These are phyloP conservation scores for Chrysotoxum bicinctum DNA, from an alignment of 2,888 invertebrate genomes.

Conservation along the genomic window DNA sequence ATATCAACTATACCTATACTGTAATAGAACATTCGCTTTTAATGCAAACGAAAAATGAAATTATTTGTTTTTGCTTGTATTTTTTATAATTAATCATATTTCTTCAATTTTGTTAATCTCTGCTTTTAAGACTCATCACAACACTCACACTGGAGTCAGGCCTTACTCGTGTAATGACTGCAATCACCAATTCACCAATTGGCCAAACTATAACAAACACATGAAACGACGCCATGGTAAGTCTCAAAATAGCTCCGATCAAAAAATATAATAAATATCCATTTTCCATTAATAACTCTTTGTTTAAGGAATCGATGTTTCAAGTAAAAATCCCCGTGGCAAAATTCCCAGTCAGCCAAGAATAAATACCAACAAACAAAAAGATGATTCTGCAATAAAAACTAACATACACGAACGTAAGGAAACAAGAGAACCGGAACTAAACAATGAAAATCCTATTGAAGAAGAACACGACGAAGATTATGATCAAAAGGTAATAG, in stretches of 20 bases:
- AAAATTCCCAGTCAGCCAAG: constrained; percentile 36
- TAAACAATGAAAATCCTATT: background rate
- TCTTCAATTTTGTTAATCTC: background rate
- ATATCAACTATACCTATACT: no score
- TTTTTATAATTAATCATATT: background rate
- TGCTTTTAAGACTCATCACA: constrained; percentile 84
- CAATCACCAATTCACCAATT: constrained; percentile 89
- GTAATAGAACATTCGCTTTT: no score
- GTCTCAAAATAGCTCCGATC: constrained; percentile 8
- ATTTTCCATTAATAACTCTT: background rate
- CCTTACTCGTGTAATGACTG: constrained; percentile 89
- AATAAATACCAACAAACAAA: background rate
- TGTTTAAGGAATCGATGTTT: constrained; percentile 43
- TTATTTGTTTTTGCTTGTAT: no score
- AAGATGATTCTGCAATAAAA: background rate
- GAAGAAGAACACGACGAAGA: background rate
- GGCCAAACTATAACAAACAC: constrained; percentile 92
- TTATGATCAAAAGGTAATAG: no score
- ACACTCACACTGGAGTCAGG: constrained; percentile 87
- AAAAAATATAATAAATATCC: background rate
- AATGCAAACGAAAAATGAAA: no score
- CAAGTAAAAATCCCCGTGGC: constrained; percentile 63
- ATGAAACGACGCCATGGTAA: constrained; percentile 88
- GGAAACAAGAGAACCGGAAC: background rate
- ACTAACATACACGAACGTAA: background rate